Conservation (phyloP, 2,797 vertebrate genomes). For the Pangasius larnaudii region DNA sequence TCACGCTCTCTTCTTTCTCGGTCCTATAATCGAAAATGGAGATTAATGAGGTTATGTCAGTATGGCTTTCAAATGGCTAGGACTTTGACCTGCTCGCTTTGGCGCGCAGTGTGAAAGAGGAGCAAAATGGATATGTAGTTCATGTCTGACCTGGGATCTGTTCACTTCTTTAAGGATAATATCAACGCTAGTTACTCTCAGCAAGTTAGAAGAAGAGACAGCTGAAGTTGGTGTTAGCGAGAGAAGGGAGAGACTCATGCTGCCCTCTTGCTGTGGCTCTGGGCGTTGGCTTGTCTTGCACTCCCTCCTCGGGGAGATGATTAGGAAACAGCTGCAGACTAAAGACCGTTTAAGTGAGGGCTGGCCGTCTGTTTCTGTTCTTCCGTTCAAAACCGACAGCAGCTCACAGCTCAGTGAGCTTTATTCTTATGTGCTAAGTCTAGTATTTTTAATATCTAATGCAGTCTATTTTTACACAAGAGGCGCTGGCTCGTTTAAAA, state of each 20-base stretch:
- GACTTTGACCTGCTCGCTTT: conserved; percentile 8
- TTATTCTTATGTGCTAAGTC: not conserved
- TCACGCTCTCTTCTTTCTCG: conserved; percentile 27
- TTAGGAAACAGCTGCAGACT: conserved; percentile 49
- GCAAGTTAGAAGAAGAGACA: conserved; percentile 8
- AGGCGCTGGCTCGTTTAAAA: not conserved
- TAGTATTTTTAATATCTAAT: not conserved
- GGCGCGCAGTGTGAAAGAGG: not conserved
- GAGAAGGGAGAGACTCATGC: conserved; percentile 39
- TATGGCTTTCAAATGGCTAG: not conserved
- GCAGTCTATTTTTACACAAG: not conserved
- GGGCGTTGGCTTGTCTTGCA: conserved; percentile 32
- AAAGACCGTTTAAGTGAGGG: conserved; percentile 38
- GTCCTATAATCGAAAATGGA: conserved; percentile 29
- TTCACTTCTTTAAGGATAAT: not conserved
- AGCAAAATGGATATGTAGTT: not conserved
- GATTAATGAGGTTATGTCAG: conserved; percentile 36
- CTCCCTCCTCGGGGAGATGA: conserved; percentile 37
- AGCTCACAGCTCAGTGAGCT: conserved; percentile 32
- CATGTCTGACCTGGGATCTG: not conserved
- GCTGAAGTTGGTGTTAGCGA: conserved; percentile 13
- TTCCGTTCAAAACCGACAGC: conserved; percentile 27
- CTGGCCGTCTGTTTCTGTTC: conserved; percentile 23
- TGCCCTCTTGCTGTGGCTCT: conserved; percentile 53
- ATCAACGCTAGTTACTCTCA: not conserved